These are phyloP conservation scores for Stenodema calcarata DNA, from an alignment of 2,888 invertebrate species.

Conservation along the genomic window DNA sequence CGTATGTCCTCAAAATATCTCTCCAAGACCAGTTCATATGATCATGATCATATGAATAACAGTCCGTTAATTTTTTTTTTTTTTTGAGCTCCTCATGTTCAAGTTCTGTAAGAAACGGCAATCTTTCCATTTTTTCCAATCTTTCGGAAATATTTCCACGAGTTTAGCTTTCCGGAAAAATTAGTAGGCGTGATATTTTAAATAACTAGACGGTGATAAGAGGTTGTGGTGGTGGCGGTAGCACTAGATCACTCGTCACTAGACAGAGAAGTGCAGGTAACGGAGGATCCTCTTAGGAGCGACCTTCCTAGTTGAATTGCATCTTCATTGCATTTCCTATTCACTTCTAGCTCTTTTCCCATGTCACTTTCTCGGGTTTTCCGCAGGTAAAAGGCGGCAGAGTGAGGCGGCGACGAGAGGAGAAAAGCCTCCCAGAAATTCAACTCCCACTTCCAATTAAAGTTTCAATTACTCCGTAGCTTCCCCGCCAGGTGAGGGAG, in stretches of 20 bases:
- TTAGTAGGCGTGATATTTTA: too few species aligned
- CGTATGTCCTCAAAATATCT: too few species aligned
- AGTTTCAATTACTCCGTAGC: constrained; percentile 42
- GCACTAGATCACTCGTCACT: background rate
- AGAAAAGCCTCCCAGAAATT: constrained; percentile 19
- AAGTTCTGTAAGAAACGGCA: too few species aligned
- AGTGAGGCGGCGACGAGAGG: background rate
- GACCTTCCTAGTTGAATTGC: constrained; percentile 16
- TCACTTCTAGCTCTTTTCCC: background rate
- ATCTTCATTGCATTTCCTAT: constrained; percentile 26
- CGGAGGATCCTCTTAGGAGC: background rate
- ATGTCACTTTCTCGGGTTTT: background rate
- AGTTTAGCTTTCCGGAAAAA: too few species aligned
- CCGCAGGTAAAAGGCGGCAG: background rate
- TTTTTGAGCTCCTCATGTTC: too few species aligned
- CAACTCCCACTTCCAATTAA: constrained; percentile 44
- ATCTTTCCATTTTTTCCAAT: too few species aligned
- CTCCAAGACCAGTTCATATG: too few species aligned
- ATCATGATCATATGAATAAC: too few species aligned
- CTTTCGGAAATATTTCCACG: too few species aligned
- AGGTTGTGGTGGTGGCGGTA: background rate
- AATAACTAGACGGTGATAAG: too few species aligned
- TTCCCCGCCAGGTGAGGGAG: background rate
- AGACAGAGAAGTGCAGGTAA: background rate
- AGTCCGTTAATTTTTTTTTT: too few species aligned